phyloP scores from a whole-genome alignment of 2,113 vertebrate species.

The Seriola aureovittata region DNA sequence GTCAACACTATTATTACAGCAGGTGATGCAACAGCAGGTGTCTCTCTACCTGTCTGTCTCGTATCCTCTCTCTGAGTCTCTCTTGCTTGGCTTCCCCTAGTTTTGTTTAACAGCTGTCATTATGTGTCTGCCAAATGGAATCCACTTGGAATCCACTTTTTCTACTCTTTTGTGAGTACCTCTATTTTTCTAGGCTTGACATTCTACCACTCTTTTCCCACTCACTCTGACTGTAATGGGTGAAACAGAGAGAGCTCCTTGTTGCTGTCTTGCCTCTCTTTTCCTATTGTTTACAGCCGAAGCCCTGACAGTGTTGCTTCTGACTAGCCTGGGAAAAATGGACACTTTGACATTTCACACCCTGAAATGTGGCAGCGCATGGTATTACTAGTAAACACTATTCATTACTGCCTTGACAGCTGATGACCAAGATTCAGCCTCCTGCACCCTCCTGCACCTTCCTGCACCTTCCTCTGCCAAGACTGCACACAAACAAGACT shows the following conservation, averaged over 20 bases:
- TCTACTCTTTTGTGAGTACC: conserved; percentile 49
- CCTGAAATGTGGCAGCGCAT: conserved; percentile 63
- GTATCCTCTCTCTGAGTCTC: conserved; percentile 15
- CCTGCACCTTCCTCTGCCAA: conserved; percentile 49
- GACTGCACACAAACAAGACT: conserved; percentile 33
- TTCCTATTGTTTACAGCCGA: conserved; percentile 58
- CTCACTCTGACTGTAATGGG: conserved; percentile 67
- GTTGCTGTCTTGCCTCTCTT: conserved; percentile 58
- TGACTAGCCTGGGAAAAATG: conserved; percentile 63
- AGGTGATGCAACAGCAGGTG: conserved; percentile 73
- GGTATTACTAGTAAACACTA: conserved; percentile 73
- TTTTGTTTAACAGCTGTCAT: conserved; percentile 78
- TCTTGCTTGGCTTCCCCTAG: conserved; percentile 36
- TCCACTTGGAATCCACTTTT: conserved; percentile 70
- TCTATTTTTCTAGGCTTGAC: conserved; percentile 65
- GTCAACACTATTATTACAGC: conserved; percentile 79
- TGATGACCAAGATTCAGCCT: conserved; percentile 63
- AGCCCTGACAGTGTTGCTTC: conserved; percentile 62
- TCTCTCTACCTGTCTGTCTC: conserved; percentile 52
- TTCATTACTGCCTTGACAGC: conserved; percentile 71
- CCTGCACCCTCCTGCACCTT: conserved; percentile 52
- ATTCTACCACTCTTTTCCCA: conserved; percentile 49
- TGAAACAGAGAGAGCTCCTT: conserved; percentile 67
- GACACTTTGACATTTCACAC: conserved; percentile 77
- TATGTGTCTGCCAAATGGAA: conserved; percentile 69